These are phyloP conservation scores for Calephelis perditalis DNA, from an alignment of 2,888 invertebrate genomes.

Conservation along the genomic window DNA sequence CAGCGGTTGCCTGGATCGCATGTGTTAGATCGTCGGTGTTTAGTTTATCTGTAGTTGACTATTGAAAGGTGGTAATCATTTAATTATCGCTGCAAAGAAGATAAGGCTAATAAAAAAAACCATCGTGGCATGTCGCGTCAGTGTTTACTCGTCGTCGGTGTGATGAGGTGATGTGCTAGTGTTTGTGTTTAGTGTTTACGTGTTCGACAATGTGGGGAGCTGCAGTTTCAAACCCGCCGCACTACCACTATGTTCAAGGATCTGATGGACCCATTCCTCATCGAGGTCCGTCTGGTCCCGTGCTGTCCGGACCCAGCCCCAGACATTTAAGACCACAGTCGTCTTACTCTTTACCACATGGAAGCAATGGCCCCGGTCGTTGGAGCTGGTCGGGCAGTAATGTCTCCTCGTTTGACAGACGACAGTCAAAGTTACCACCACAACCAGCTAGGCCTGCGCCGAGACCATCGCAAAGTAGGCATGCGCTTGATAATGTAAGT, in stretches of 20 bases:
- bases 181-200: constrained; percentile 19
- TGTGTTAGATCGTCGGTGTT: constrained; percentile 46
- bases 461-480: constrained; percentile 54
- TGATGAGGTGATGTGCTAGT: constrained; percentile 57
- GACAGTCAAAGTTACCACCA: constrained; percentile 67
- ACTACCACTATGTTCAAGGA: constrained; percentile 66
- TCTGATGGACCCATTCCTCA: constrained; percentile 49
- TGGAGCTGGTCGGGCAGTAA: constrained; percentile 77
- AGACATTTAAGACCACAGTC: constrained; percentile 66
- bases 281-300: constrained; percentile 57
- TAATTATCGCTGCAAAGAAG: constrained; percentile 54
- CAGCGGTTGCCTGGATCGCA: constrained; percentile 29
- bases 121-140: constrained; percentile 51
- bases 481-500: constrained; percentile 63
- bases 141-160: constrained; percentile 51
- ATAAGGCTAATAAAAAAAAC: constrained; percentile 51
- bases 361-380: constrained; percentile 73
- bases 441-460: constrained; percentile 66
- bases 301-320: constrained; percentile 55
- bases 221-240: constrained; percentile 66
- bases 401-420: constrained; percentile 70
- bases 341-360: constrained; percentile 76
- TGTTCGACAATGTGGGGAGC: constrained; percentile 65
- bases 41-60: constrained; percentile 49
- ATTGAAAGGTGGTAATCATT: constrained; percentile 50